Evolutionary conservation across 1,140 invertebrate genomes (phyloP), one percentile per base, ranked within the genome.

Genomic region (Caerostris extrusa): DNA sequence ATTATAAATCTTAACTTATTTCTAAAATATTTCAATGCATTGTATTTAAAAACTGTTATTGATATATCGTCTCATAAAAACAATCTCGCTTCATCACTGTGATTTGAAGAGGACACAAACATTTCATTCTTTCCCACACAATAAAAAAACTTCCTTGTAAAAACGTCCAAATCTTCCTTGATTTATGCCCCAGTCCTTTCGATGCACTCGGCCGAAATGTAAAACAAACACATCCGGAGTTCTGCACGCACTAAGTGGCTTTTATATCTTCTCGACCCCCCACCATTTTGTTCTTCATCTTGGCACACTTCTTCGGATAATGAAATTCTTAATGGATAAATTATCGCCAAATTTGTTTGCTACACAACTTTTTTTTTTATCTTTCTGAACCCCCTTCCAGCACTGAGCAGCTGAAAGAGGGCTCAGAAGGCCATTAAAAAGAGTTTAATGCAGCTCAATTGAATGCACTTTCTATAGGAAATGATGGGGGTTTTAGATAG

Each of bases 251-350:
- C 86, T 88, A 88, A 88, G 86, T 88, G 61, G 86, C 86, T 57
- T 57, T 88, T 67, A 67, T 50, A 17, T 61, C 50, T 50, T 50
- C 7, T 12, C 34, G 8, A 10, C 50, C 7, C 8, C 71, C 71
- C 10, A n/a, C 60, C 50, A 55, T n/a, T 56, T 1, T 10, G 56
- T 85, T 85, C 83, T 56, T 56, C 83, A 19, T 50, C 86, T 55
- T 64, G 53, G 12, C 50, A 60, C 58, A 64, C 53, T 64, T 7
- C 60, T 88, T 57, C 14, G 61, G 86, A 88, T 88, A 88, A 88
- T 88, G 86, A 88, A 88, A 88, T 88, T 60, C 34, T 88, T 88
- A 88, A 88, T 88, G 86, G 86, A 88, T 88, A 88, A 88, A 88
- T 88, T 88, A 88, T 88, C 86, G 60, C 19, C 58, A 88, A 88